Conservation (phyloP, 2,113 vertebrate genomes). For the Turnix velox region DNA sequence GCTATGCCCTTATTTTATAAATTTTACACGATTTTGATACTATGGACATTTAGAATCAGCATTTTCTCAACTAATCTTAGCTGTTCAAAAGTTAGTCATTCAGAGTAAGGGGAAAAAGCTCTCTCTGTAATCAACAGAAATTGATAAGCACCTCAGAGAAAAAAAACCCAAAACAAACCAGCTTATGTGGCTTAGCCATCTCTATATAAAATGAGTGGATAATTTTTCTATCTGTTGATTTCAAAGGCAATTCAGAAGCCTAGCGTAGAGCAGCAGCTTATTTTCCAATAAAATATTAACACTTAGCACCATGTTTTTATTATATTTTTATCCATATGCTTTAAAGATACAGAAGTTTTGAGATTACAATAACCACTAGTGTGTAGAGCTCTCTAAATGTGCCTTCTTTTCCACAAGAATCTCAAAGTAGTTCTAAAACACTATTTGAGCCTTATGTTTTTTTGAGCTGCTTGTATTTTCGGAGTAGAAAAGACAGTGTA, state of each 20-base stretch:
- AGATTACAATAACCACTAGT: neutral
- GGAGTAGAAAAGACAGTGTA: neutral
- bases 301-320: neutral
- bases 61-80: neutral
- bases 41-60: neutral
- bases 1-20: neutral
- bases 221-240: neutral
- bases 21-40: neutral
- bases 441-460: neutral
- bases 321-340: neutral
- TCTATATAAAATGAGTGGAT: neutral
- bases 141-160: neutral
- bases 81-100: neutral
- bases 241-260: neutral
- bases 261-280: neutral
- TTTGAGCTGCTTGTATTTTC: neutral
- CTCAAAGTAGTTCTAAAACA: neutral
- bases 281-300: neutral
- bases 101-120: neutral
- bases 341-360: neutral
- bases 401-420: neutral
- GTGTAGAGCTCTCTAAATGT: neutral
- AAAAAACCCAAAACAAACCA: too few relatives aligned
- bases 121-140: neutral
- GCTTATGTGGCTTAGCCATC: neutral